These are phyloP conservation scores for Nymphalis urticae DNA, from an alignment of 2,888 invertebrate genomes.

Conservation along the genomic window DNA sequence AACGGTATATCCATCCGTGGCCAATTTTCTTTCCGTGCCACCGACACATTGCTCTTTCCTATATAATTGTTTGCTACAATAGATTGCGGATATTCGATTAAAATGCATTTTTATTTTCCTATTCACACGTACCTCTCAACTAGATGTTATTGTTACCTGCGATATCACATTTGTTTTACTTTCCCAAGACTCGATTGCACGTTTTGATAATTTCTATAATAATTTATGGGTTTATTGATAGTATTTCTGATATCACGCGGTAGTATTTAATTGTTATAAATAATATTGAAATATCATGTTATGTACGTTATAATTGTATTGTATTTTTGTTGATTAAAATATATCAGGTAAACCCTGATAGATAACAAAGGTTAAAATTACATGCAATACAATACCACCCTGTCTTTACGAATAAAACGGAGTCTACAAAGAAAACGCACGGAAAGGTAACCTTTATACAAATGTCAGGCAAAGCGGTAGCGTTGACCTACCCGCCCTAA, in stretches of 20 bases:
- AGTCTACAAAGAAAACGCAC: slow-evolving; percentile 73
- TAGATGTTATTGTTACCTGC: slow-evolving; percentile 53
- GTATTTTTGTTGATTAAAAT: not conserved
- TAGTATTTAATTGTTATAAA: slow-evolving; percentile 13
- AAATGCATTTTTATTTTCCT: slow-evolving; percentile 65
- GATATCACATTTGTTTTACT: slow-evolving; percentile 55
- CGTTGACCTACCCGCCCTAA: slow-evolving; percentile 69
- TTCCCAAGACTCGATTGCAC: slow-evolving; percentile 62
- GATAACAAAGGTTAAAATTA: slow-evolving; percentile 65
- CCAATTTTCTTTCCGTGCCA: slow-evolving; percentile 69
- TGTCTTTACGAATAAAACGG: slow-evolving; percentile 66
- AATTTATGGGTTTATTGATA: slow-evolving; percentile 68
- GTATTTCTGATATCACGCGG: slow-evolving; percentile 36
- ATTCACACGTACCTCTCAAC: slow-evolving; percentile 60
- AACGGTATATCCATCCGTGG: slow-evolving; percentile 53
- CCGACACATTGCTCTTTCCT: slow-evolving; percentile 61
- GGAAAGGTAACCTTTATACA: slow-evolving; percentile 76
- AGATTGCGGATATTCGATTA: slow-evolving; percentile 61
- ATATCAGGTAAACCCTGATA: slow-evolving; percentile 43
- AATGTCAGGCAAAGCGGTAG: slow-evolving; percentile 74
- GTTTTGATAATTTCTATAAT: slow-evolving; percentile 56
- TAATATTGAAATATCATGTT: not conserved
- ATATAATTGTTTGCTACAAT: slow-evolving; percentile 61
- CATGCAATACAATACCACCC: slow-evolving; percentile 70
- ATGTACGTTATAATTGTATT: not conserved